Base-by-base conservation (phyloP, 2,888 invertebrate genomes). In the Agrenia bidenticulata region DNA sequence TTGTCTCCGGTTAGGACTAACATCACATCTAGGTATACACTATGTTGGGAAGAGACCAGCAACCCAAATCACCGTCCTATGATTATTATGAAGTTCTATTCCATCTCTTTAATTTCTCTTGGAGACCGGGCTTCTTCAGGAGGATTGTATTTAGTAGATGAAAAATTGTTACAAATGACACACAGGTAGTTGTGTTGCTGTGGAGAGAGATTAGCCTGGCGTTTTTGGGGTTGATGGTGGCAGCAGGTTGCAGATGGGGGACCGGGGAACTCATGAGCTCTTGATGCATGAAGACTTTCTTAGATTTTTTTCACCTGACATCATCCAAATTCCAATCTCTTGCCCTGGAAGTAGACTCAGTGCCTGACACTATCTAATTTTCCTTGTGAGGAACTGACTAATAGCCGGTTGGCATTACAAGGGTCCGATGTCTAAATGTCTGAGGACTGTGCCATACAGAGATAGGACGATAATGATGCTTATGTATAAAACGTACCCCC, bases 151-250 rank as follows among this genome's bases (percentile, higher is more conserved):
- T 64, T 64, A 4, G 60, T 50, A 60, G 42, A 62, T 68, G 64
- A 65, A 51, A 65, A 62, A 68, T 64, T 68, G 53, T 59, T 59
- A 54, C 57, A 65, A 69, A 69, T 65, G 68, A 65, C 65, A 69
- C 55, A 41, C 23, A 1, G 32, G 21, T 17, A 54, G 26, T 4
- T 4, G n/a, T n/a, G 27, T 17, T 27, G 32, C 24, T 27, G 54
- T 23, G 19, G 7, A 54, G 32, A 7, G 21, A 24, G 21, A 23
- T 23, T 51, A 32, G 5, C 32, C 11, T 32, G 5, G 9, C 15
- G n/a, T 5, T 9, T 15, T 45, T 45, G 45, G 5, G 15, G 45
- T 17, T 45, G 45, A 45, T 45, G 45, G 15, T 45, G 45, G 15
- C 19, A 54, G 54, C 54, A 54, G 54, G 54, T 54, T 54, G 54